Evolutionary conservation across 2,113 vertebrate species (phyloP), one percentile per base, ranked within the genome.

Genomic region (Regulus satrapa): DNA sequence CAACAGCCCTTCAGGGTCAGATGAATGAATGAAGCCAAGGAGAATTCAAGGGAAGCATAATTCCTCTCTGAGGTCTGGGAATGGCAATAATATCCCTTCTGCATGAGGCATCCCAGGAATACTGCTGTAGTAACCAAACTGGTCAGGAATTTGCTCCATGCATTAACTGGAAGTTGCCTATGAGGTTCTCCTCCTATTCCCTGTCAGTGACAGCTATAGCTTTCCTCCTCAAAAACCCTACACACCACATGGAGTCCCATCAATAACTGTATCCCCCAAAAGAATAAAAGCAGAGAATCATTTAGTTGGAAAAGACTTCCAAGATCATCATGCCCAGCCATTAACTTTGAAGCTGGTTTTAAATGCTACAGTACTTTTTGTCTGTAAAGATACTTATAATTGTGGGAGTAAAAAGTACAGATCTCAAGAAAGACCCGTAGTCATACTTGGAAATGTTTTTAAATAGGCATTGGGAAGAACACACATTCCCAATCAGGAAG

Each of bases 401-500:
- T 25, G 20, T 10, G 17, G 12, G 12, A 26, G 40, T 3, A 2
- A 2, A 2, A 66, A 18, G 29, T 8, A 31, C 26, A 67, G 14
- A 31, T 40, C 14, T 54, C 21, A 29, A 24, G 18, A 61, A 73
- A 87, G 61, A 84, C 21, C 25, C 24, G 64, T 1, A 45, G 61
- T 32, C 41, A 36, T 40, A 20, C 14, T 6, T 88, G 34, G 36
- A 85, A 87, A 76, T 54, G 3, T 16, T 85, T 90, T 83, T 76
- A 7, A 58, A 85, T 63, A 3, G 7, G 26, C 14, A 80, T 73
- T 66, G 58, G 14, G 36, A 76, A 89, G 31, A 85, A 88, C 2
- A 45, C 4, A n/a, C 1, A 0, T 28, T 76, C n/a, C 15, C 31
- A 43, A 1, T 54, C 23, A 49, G 52, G n/a, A 64, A 45, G 8